A percentile compares a stretch with the other conserved stretches of the same genome.
Conservation (phyloP, 2,888 invertebrate genomes). For the Cremastobaeus sp. region DNA sequence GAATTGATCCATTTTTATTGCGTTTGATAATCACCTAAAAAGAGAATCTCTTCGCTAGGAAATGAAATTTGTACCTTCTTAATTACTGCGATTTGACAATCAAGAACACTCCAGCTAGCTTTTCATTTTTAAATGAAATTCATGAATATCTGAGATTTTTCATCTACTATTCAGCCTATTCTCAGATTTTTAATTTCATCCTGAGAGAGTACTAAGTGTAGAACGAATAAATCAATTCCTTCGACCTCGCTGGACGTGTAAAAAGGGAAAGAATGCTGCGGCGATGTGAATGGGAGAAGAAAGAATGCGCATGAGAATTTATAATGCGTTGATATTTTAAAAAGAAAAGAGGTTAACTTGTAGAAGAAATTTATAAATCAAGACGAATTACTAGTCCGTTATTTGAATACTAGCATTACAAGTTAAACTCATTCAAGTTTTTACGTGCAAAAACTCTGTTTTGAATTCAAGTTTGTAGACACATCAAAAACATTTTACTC, state of each 20-base stretch:
- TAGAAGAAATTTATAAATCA: constrained; percentile 45
- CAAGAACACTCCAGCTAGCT: too few relatives aligned
- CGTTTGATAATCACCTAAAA: too few relatives aligned
- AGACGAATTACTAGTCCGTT: constrained; percentile 28
- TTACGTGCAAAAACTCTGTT: background rate
- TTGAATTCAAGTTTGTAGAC: too few relatives aligned
- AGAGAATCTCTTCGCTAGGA: too few relatives aligned
- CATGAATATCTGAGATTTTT: constrained; percentile 54
- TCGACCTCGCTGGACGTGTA: constrained; percentile 45
- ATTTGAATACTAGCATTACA: constrained; percentile 17
- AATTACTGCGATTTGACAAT: constrained; percentile 1
- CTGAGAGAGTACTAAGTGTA: constrained; percentile 54
- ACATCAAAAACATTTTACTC: too few relatives aligned
- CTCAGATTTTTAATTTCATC: constrained; percentile 62
- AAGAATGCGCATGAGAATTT: constrained; percentile 49
- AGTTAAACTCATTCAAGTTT: constrained; percentile 8
- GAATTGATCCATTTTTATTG: too few relatives aligned
- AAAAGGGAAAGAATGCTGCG: constrained; percentile 52
- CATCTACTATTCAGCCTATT: constrained; percentile 61
- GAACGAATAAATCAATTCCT: constrained; percentile 59
- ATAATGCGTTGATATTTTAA: constrained; percentile 58
- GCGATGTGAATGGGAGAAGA: constrained; percentile 47
- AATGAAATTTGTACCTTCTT: constrained; percentile 1
- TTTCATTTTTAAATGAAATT: constrained; percentile 23
- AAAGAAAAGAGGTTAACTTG: constrained; percentile 49